These are phyloP conservation scores for Stenchaetothrips biformis DNA, from an alignment of 2,888 invertebrate species.

Conservation along the genomic window DNA sequence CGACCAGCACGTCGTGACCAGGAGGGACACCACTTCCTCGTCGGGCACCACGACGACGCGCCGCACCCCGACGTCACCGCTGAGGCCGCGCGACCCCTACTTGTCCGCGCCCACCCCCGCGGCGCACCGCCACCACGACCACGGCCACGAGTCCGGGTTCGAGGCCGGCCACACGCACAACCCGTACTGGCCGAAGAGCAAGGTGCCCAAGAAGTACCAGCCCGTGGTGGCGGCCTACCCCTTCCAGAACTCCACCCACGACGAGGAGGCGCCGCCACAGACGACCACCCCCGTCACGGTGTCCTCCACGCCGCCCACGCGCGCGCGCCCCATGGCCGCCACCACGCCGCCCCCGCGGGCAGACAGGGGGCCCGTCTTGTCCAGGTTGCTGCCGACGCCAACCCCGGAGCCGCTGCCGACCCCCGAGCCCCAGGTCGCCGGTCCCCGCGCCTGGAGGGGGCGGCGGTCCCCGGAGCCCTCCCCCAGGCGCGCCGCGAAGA, in stretches of 20 bases:
- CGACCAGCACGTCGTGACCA: background rate
- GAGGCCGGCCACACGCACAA: background rate
- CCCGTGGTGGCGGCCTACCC: background rate
- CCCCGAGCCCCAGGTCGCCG: background rate
- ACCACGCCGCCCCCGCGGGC: background rate
- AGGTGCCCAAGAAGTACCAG: background rate
- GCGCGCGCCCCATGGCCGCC: background rate
- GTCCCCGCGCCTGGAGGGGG: background rate
- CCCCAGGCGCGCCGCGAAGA: background rate
- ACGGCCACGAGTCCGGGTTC: background rate
- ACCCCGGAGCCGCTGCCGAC: background rate
- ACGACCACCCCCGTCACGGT: no score
- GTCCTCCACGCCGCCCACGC: background rate
- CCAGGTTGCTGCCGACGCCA: background rate
- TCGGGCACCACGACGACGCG: background rate
- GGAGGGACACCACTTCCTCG: background rate
- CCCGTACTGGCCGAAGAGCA: background rate
- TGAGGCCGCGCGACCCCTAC: background rate
- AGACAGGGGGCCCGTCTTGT: no score
- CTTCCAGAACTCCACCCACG: constrained; percentile 4
- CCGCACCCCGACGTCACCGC: background rate
- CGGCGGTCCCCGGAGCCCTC: background rate
- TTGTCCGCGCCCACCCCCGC: background rate
- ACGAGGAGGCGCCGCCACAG: background rate
- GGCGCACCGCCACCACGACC: background rate